Percentiles rank a stretch among this genome's conserved stretches.
Conservation (phyloP, 2,113 vertebrate genomes). For the Helogale parvula region DNA sequence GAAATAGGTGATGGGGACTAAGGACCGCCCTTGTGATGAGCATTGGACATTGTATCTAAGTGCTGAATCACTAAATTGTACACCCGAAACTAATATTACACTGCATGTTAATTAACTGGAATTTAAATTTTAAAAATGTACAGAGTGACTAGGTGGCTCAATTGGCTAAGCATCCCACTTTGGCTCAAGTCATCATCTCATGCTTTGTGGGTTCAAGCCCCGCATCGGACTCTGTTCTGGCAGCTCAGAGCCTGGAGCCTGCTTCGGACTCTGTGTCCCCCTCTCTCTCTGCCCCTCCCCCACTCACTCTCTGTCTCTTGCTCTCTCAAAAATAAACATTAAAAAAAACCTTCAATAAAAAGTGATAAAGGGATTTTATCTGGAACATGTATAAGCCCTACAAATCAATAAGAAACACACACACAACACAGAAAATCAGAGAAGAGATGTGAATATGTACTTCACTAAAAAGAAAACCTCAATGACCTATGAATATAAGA, state of each 20-base stretch:
- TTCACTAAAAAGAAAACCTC: constrained; percentile 36
- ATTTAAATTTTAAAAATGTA: not conserved
- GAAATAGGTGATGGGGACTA: not conserved
- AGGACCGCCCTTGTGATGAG: not conserved
- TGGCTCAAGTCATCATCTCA: too few species aligned
- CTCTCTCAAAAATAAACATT: too few species aligned
- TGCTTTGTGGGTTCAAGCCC: too few species aligned
- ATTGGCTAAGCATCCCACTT: too few species aligned
- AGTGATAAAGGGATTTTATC: not conserved
- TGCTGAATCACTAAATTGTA: not conserved
- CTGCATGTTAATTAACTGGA: not conserved
- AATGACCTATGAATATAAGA: not conserved
- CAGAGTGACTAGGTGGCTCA: too few species aligned
- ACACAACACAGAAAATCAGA: not conserved
- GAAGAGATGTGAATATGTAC: not conserved
- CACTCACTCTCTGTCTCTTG: too few species aligned
- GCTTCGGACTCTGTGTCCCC: too few species aligned
- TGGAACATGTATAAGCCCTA: constrained; percentile 5
- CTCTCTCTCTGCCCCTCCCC: too few species aligned
- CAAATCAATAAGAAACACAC: constrained; percentile 30
- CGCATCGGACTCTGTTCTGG: too few species aligned
- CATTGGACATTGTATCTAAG: not conserved
- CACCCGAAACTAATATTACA: not conserved
- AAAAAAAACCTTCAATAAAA: not conserved
- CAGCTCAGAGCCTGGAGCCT: too few species aligned